These are phyloP conservation scores for Apotomis betuletana DNA, from an alignment of 2,888 invertebrate genomes.

Conservation along the genomic window DNA sequence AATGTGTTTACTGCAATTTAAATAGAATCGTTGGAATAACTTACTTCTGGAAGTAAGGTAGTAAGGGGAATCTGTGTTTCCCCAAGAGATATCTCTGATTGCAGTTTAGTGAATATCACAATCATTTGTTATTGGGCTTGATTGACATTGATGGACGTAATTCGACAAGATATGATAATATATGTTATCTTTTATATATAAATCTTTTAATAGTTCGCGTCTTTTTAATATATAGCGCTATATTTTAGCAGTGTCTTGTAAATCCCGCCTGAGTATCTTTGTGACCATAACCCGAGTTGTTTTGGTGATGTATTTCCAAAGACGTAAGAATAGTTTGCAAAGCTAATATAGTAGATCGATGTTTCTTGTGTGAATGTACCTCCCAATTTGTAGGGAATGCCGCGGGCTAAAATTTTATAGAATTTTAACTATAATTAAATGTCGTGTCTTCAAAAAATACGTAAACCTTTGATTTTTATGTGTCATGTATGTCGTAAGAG, in stretches of 20 bases:
- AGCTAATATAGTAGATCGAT: slow-evolving; percentile 64
- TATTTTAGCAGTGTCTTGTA: slow-evolving; percentile 57
- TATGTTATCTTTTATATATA: slow-evolving; percentile 40
- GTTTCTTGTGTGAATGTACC: slow-evolving; percentile 48
- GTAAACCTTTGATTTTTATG: slow-evolving; percentile 57
- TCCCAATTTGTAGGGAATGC: slow-evolving; percentile 45
- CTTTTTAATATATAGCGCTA: slow-evolving; percentile 37
- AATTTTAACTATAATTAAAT: slow-evolving; percentile 42
- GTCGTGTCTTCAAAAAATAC: slow-evolving; percentile 51
- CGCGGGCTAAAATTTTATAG: slow-evolving; percentile 43
- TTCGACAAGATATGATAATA: slow-evolving; percentile 36
- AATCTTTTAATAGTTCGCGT: slow-evolving; percentile 30
- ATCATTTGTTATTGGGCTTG: slow-evolving; percentile 31
- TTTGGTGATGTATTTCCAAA: slow-evolving; percentile 84
- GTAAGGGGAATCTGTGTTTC: not conserved
- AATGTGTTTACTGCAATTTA: slow-evolving; percentile 6
- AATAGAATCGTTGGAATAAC: slow-evolving; percentile 1
- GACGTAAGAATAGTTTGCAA: slow-evolving; percentile 80
- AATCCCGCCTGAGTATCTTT: slow-evolving; percentile 78
- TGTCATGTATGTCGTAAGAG: slow-evolving; percentile 55
- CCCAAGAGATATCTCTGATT: slow-evolving; percentile 26
- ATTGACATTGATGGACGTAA: slow-evolving; percentile 33
- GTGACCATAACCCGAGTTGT: slow-evolving; percentile 81
- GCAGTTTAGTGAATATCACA: slow-evolving; percentile 29
- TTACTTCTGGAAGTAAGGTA: slow-evolving; percentile 36